phyloP scores from a whole-genome alignment of 2,888 invertebrate species.

The Salticus scenicus region DNA sequence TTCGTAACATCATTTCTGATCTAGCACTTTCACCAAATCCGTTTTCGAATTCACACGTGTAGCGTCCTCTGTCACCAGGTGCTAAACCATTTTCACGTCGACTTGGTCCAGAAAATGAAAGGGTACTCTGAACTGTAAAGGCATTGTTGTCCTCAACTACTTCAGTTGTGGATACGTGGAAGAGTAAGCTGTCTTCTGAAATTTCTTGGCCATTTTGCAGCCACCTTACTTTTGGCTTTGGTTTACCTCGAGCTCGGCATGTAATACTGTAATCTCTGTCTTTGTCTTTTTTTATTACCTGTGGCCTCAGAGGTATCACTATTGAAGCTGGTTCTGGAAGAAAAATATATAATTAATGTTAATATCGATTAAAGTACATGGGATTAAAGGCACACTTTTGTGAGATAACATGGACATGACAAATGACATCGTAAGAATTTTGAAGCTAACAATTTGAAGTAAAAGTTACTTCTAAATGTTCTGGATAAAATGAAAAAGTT shows the following conservation, averaged over 20 bases:
- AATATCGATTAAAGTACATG: too few relatives aligned
- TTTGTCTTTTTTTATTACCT: slow-evolving; percentile 80
- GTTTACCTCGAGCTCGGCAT: slow-evolving; percentile 92
- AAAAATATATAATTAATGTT: too few relatives aligned
- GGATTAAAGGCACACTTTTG: too few relatives aligned
- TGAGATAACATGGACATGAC: too few relatives aligned
- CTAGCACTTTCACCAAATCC: slow-evolving; percentile 92
- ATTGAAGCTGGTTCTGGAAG: slow-evolving; percentile 87
- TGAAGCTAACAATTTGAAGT: too few relatives aligned
- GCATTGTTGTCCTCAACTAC: slow-evolving; percentile 85
- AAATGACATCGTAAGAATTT: too few relatives aligned
- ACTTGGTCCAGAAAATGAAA: slow-evolving; percentile 87
- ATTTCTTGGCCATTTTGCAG: slow-evolving; percentile 80
- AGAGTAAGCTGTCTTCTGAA: slow-evolving; percentile 78
- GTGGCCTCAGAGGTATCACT: slow-evolving; percentile 82
- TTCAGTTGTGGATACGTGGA: slow-evolving; percentile 87
- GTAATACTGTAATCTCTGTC: slow-evolving; percentile 86
- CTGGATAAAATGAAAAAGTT: too few relatives aligned
- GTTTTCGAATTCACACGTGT: slow-evolving; percentile 91
- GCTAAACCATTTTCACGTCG: slow-evolving; percentile 76
- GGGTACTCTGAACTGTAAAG: slow-evolving; percentile 87
- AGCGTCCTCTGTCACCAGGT: slow-evolving; percentile 88
- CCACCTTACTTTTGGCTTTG: slow-evolving; percentile 89
- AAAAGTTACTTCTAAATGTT: too few relatives aligned
- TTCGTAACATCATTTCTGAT: slow-evolving; percentile 87